phyloP scores from a whole-genome alignment of 2,797 vertebrate genomes.

The Alcedo atthis region DNA sequence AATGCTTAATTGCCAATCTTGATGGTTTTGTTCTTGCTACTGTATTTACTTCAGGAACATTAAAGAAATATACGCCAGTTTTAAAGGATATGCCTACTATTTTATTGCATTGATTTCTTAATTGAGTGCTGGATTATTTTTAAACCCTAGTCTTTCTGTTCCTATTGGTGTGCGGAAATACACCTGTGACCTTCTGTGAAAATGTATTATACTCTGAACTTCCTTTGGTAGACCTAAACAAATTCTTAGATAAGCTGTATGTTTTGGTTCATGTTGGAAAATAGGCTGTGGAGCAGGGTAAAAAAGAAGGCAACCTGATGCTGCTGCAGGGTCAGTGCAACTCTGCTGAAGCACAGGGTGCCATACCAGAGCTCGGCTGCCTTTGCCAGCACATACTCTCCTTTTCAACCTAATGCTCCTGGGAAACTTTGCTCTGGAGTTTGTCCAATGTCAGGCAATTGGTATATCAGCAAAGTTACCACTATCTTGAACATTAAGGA shows the following conservation, averaged over 20 bases:
- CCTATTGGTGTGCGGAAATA: not conserved
- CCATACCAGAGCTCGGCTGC: fast-evolving
- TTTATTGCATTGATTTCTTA: not conserved
- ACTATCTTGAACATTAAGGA: not conserved
- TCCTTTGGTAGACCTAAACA: not conserved
- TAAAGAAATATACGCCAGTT: not conserved
- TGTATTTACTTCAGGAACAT: not conserved
- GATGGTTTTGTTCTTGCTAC: not conserved
- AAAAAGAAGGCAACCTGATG: not conserved
- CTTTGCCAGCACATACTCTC: not conserved
- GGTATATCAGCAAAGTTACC: not conserved
- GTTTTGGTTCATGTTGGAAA: not conserved
- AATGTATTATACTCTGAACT: not conserved
- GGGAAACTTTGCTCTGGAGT: not conserved
- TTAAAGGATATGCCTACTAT: not conserved
- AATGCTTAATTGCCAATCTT: not conserved
- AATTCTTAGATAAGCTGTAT: not conserved
- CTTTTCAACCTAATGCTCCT: not conserved
- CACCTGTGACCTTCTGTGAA: not conserved
- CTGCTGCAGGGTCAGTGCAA: fast-evolving
- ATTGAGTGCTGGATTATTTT: not conserved
- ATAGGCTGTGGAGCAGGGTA: not conserved
- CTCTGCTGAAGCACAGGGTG: not conserved
- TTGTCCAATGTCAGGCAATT: not conserved
- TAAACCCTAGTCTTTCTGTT: not conserved